Conservation (phyloP, 2,113 vertebrate genomes). For the Stercorarius parasiticus region DNA sequence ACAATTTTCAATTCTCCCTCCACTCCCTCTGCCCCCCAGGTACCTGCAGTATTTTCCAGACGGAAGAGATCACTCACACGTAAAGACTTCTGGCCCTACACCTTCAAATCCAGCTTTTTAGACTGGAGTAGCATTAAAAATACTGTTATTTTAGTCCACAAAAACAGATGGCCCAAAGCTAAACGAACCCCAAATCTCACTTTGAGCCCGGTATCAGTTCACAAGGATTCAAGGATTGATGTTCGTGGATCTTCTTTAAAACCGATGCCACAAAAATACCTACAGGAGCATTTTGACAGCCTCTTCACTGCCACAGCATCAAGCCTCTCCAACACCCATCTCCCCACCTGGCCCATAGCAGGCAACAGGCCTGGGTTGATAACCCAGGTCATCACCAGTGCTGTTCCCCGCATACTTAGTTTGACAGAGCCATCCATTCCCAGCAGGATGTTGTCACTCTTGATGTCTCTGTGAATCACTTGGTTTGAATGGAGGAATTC, state of each 20-base stretch:
- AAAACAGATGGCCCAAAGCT: neutral
- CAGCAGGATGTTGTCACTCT: conserved; percentile 97
- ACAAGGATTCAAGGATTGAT: neutral
- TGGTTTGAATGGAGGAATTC: conserved; percentile 97
- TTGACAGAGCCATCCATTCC: conserved; percentile 99
- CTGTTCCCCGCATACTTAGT: conserved; percentile 81
- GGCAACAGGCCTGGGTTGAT: neutral
- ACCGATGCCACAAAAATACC: neutral
- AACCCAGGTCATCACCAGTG: neutral
- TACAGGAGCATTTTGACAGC: neutral
- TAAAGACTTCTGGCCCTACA: neutral
- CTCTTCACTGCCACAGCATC: neutral
- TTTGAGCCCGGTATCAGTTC: neutral
- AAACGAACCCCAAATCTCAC: neutral
- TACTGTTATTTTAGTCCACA: neutral
- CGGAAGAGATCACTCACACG: neutral
- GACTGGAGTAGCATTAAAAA: neutral
- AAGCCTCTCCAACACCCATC: neutral
- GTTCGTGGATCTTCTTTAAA: neutral
- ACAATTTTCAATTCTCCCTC: neutral
- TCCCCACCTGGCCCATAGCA: neutral
- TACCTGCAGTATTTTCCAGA: neutral
- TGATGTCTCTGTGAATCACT: conserved; percentile 98
- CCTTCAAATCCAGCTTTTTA: neutral
- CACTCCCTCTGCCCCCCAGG: no score